Conservation (phyloP, 2,797 vertebrate genomes). For the Dermochelys coriacea region DNA sequence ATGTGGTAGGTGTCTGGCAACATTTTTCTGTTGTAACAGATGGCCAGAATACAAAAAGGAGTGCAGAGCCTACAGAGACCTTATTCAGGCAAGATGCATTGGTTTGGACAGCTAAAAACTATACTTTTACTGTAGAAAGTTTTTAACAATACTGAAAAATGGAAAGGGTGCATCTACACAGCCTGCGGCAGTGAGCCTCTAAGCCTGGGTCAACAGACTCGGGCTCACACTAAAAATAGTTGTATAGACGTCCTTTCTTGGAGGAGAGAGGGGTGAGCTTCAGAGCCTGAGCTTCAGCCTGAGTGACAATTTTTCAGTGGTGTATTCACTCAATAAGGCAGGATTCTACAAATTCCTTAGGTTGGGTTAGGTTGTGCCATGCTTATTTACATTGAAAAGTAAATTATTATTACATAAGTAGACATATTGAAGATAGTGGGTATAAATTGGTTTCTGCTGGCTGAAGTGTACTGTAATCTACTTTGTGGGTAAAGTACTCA, state of each 20-base stretch:
- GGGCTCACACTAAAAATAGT: too few relatives aligned
- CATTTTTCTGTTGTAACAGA: not conserved
- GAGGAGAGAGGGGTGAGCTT: too few relatives aligned
- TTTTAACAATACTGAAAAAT: not conserved
- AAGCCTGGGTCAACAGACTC: too few relatives aligned
- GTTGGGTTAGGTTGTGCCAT: too few relatives aligned
- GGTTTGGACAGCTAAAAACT: not conserved
- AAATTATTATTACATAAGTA: too few relatives aligned
- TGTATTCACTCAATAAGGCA: not conserved
- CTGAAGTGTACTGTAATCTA: not conserved
- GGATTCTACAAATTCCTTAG: not conserved
- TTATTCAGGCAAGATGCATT: not conserved
- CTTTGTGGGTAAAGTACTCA: not conserved
- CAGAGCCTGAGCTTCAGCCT: too few relatives aligned
- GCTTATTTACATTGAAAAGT: too few relatives aligned
- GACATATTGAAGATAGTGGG: not conserved
- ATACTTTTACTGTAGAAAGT: not conserved
- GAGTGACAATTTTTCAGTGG: too few relatives aligned
- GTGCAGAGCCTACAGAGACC: not conserved
- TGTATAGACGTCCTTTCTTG: too few relatives aligned
- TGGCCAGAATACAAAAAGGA: not conserved
- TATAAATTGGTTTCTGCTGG: not conserved
- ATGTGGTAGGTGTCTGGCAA: not conserved
- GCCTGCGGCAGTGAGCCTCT: too few relatives aligned
- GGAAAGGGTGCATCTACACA: too few relatives aligned